Base-by-base conservation (phyloP, 2,888 invertebrate genomes). In the Himalopsyche anomala region DNA sequence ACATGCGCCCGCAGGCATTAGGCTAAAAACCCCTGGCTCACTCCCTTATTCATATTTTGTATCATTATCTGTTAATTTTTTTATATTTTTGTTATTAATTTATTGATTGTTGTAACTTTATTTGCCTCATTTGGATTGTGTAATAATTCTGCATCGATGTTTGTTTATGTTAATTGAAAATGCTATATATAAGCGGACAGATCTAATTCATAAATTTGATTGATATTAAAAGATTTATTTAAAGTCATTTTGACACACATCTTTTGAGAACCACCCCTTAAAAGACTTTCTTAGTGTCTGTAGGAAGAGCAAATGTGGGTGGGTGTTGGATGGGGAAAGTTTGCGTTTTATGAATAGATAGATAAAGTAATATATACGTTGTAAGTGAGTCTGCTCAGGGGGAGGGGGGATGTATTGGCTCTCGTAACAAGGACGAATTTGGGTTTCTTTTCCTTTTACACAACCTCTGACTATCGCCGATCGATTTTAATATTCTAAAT, bases 331-430 rank as follows among this genome's bases (percentile, higher is more conserved):
- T 82, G 36, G 55, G 82, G 82, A 28, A 56, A 40, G 82, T 82
- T 82, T 42, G 55, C 55, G 56, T 82, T 82, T 82, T 82, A 80
- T 51, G 84, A 84, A 84, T 79, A 85, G 85, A 85, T 82, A 62
- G 56, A 81, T 62, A 45, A 69, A 85, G 12, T 74, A 74, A 36
- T 74, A 74, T 62, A 62, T 74, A 74, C 38, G 36, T 74, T 74
- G 74, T 9, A 74, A 74, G 38, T 38, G 36, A 74, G 74, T 74
- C 28, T 74, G 15, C 36, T 74, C 4, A 1, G 38, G 51, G 12
- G 36, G 74, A 1, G 38, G 51, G 12, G 36, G 74, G 74, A 74
- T 74, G 74, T 74, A 74, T 74, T 74, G 74, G 74, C 74, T 74
- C 74, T 74, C 74, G 74, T 74, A 74, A 36, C 74, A 74, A 74